phyloP scores from a whole-genome alignment of 2,113 vertebrate genomes.

The Lophotis ruficrista region DNA sequence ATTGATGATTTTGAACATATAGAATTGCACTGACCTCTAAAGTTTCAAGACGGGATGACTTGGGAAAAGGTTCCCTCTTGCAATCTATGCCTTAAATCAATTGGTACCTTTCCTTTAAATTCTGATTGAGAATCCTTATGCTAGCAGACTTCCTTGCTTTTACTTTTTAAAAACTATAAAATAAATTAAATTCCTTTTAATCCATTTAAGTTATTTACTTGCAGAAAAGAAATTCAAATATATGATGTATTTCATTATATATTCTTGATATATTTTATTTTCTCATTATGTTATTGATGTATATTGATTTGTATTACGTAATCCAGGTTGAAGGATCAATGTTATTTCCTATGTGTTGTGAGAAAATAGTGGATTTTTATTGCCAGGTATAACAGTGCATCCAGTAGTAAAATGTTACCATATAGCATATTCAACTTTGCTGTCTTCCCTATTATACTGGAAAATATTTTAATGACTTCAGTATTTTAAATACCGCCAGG shows the following conservation, averaged over 20 bases:
- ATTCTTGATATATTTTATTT: background rate
- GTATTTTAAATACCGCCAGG: background rate
- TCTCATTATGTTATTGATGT: background rate
- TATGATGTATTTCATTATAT: background rate
- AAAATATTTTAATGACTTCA: constrained; percentile 18
- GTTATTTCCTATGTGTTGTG: background rate
- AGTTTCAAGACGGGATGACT: background rate
- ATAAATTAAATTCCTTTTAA: background rate
- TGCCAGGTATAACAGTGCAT: background rate
- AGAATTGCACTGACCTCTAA: background rate
- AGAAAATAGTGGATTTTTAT: background rate
- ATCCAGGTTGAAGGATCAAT: background rate
- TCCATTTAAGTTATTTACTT: background rate
- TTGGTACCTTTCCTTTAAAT: background rate
- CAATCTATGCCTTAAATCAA: background rate
- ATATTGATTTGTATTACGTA: background rate
- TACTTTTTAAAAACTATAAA: background rate
- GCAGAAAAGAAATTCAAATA: background rate
- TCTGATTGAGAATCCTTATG: background rate
- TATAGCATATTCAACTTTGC: background rate
- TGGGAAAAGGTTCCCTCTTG: background rate
- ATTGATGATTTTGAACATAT: background rate
- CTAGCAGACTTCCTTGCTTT: background rate
- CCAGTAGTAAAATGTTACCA: background rate
- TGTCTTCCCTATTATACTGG: background rate